These are phyloP conservation scores for Streptopelia turtur DNA, from an alignment of 2,797 vertebrate species.

Conservation along the genomic window DNA sequence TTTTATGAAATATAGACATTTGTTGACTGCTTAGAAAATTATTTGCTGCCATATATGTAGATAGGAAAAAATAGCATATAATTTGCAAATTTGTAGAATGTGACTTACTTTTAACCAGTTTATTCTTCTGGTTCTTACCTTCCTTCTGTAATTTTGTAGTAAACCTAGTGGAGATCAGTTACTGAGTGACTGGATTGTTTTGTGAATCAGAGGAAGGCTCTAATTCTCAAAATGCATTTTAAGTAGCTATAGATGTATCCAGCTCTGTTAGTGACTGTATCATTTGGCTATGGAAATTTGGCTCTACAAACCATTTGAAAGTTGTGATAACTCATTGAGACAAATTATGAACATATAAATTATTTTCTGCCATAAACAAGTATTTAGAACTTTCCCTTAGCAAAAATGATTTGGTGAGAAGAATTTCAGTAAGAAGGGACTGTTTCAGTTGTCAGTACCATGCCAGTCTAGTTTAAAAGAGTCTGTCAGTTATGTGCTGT, in stretches of 20 bases:
- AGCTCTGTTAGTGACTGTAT: background rate
- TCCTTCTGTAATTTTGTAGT: background rate
- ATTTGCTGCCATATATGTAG: background rate
- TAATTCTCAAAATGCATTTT: background rate
- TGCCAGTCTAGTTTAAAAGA: background rate
- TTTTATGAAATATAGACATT: background rate
- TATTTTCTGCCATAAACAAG: background rate
- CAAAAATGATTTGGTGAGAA: background rate
- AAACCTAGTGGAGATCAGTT: background rate
- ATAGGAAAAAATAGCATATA: background rate
- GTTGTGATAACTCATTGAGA: background rate
- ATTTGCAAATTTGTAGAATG: background rate
- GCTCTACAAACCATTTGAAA: background rate
- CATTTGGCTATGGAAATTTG: background rate
- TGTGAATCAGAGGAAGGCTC: background rate
- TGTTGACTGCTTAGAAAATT: background rate
- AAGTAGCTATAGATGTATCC: background rate
- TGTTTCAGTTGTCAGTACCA: background rate
- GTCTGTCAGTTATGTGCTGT: background rate
- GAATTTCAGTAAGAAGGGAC: background rate
- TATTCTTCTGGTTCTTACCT: background rate
- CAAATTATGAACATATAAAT: background rate
- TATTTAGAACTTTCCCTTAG: background rate
- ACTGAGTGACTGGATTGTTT: background rate
- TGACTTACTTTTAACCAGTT: background rate